phyloP scores from a whole-genome alignment of 2,113 vertebrate species.

The Motacilla tschutschensis region DNA sequence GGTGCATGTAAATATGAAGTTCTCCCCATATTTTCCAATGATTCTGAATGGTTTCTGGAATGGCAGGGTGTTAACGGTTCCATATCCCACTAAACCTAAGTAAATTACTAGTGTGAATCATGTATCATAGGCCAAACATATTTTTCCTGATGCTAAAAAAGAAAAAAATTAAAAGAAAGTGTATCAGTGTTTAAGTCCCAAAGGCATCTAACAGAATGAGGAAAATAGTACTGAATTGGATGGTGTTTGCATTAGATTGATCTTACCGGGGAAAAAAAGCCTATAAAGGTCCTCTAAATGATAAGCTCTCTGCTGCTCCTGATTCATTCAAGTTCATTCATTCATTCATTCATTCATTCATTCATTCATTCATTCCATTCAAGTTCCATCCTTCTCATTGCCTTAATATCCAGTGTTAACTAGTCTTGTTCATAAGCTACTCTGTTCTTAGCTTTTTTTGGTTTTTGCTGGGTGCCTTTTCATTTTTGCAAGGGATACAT shows the following conservation, averaged over 20 bases:
- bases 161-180: neutral
- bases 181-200: neutral
- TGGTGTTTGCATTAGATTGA: neutral
- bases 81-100: neutral
- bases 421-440: neutral
- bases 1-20: neutral
- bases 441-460: neutral
- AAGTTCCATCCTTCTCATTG: neutral
- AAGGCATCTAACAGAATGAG: neutral
- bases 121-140: neutral
- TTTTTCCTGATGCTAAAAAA: neutral
- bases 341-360: too few species aligned
- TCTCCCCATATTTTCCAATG: neutral
- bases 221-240: neutral
- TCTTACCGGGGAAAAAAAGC: neutral
- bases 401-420: neutral
- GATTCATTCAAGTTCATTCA: too few species aligned
- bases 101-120: neutral
- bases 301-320: neutral
- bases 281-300: neutral
- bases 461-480: neutral
- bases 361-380: too few species aligned
- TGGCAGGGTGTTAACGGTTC: neutral
- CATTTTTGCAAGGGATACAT: neutral
- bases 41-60: neutral